Evolutionary conservation across 2,113 vertebrate species (phyloP), one percentile per base, ranked within the genome.

Genomic region (Mohoua ochrocephala): DNA sequence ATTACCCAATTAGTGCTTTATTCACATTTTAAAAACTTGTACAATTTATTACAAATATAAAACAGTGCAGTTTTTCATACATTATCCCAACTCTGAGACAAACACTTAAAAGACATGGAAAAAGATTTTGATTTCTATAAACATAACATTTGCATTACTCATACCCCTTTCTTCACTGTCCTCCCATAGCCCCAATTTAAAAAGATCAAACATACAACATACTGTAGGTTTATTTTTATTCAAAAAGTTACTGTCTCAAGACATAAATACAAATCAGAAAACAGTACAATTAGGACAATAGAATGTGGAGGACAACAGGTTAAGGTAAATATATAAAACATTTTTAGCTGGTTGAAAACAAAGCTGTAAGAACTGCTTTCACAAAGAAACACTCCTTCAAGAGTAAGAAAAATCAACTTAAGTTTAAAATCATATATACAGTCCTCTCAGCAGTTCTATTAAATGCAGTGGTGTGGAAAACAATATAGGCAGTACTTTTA

Each of bases 231-330:
- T 99, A 99, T 99, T 99, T 99, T 99, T 99, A 99, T 99, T 99
- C 98, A 99, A 99, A 99, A 99, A 99, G 99, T 99, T 99, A 99
- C 99, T 99, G 99, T 99, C 99, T 99, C 99, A 99, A 99, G 99
- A 99, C 99, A 98, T 98, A 99, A 99, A 99, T 99, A 99, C 99
- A 99, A 99, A 99, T 99, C 99, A 99, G 99, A 99, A 98, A 99
- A 99, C 98, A 99, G 98, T 98, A 99, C 98, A 99, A 99, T 98
- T 98, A 99, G 99, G 98, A 99, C 98, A 99, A 99, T 99, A 99
- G 98, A 99, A 98, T 99, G 98, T 99, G 98, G 98, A 99, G 99
- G 98, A 99, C 98, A 98, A 99, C 98, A 99, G 98, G 98, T 99
- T 98, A 98, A 98, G 98, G 98, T 98, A 98, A 98, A 99, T 98